These are phyloP conservation scores for Drosophila rhopaloa DNA, from an alignment of 1,140 invertebrate genomes.

Conservation along the genomic window DNA sequence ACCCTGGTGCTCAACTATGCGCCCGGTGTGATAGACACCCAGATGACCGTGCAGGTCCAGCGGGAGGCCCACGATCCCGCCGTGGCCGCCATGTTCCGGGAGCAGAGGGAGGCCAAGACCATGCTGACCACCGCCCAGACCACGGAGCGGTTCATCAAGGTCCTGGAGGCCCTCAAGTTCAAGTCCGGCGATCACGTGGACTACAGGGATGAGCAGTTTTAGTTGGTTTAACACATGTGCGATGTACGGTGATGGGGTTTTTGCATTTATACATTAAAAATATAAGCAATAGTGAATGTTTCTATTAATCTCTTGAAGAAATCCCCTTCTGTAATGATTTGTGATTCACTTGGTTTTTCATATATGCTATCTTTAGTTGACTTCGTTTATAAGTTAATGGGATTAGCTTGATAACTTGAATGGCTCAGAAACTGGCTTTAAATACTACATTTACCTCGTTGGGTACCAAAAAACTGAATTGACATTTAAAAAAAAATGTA, in stretches of 20 bases:
- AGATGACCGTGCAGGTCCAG: conserved; percentile 92
- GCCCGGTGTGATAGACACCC: conserved; percentile 96
- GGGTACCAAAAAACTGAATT: too few species aligned
- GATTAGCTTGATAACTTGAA: too few species aligned
- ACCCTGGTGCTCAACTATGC: conserved; percentile 95
- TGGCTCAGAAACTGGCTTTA: too few species aligned
- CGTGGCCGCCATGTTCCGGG: conserved; percentile 87
- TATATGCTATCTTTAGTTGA: too few species aligned
- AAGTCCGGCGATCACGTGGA: conserved; percentile 94
- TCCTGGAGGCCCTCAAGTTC: conserved; percentile 91
- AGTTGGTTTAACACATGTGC: background rate
- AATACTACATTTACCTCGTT: too few species aligned
- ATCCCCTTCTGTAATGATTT: background rate
- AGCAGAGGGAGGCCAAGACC: conserved; percentile 86
- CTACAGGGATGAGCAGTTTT: conserved; percentile 89
- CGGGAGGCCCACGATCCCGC: conserved; percentile 87
- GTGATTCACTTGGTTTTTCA: background rate
- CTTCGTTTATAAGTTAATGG: too few species aligned
- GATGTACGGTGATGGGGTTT: conserved; percentile 5
- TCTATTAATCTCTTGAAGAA: background rate
- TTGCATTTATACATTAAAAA: conserved; percentile 1
- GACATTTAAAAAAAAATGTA: too few species aligned
- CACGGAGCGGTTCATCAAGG: conserved; percentile 89
- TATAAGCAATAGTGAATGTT: background rate
- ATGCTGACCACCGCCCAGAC: conserved; percentile 92